Evolutionary conservation across 2,888 invertebrate species (phyloP), one percentile per base, ranked within the genome.

Genomic region (Emesis furor): DNA sequence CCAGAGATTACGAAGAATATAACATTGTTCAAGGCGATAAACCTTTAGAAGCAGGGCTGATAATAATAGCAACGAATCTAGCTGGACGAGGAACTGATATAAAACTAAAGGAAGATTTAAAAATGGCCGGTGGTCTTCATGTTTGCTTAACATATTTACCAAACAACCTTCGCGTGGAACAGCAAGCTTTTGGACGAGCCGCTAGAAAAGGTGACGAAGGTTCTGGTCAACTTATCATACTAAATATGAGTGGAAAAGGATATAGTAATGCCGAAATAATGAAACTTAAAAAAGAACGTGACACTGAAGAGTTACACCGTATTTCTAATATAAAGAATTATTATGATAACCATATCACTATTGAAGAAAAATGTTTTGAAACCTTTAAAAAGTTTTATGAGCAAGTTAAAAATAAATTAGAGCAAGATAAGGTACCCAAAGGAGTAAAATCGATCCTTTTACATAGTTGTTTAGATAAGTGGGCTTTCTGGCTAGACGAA

Each of bases 71-170:
- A 30, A 76, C 76, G 39, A 76, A 76, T 76, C 69, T 76, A 35
- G 76, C 76, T 35, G 76, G 76, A 14, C 69, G 76, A 24, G 76
- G 76, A 37, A 76, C 76, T 39, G 76, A 76, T 39, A 76, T 76
- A 35, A 46, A 69, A 24, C 30, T 76, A 69, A 69, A 68, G 55
- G 51, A 76, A n/a, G 37, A 17, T 14, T 76, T 76, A 51, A 69
- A 55, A 55, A n/a, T 32, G 8, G 69, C 37, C 0, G 76, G 76
- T 12, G 76, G 76, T n/a, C 17, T 76, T 12, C 76, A 76, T 35
- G 76, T 76, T 8, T 69, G 68, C 3, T 39, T 76, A 39, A 69
- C 76, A 35, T 76, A 76, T 69, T 59, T 76, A 14, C 76, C 76
- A 55, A 59, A 55, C 35, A 76, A 76, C 55, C 35, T 37, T 46